Base-by-base conservation (phyloP, 2,888 invertebrate species). In the Candidula unifasciata region DNA sequence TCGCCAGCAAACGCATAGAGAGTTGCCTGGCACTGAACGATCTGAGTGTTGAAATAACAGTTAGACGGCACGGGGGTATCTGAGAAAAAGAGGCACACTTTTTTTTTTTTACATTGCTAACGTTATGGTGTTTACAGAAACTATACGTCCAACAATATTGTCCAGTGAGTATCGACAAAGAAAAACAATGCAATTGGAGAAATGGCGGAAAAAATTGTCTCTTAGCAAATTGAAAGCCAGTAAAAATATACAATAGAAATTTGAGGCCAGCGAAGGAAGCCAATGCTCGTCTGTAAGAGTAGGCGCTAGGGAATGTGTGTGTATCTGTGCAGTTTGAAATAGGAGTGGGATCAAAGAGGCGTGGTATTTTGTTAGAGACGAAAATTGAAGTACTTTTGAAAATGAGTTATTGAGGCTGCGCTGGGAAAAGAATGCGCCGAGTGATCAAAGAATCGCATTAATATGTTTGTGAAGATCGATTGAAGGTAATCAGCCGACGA, bases 371-470 rank as follows among this genome's bases (percentile, higher is more conserved):
- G 37, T 8, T 37, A 21, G 30, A 21, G n/a, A 64, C 21, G 33
- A 5, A 30, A 77, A 30, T n/a, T 21, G 52, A n/a, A 77, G 16
- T 54, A 54, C 52, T 10, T 52, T 24, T 52, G 54, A 57, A 21
- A 10, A 54, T 24, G 24, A 54, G 30, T 27, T 21, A 44, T 21
- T 24, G 52, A 13, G n/a, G 10, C 18, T 18, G 5, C n/a, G 13
- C 6, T 16, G 79, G 5, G 1, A 73, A 27, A 44, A 35, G 8
- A 69, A 35, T 35, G 52, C 44, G 52, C 16, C 3, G 27, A 10
- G n/a, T 52, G 73, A 73, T 73, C 73, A 73, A 73, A 52, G 73
- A 52, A 52, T 37, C 3, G 35, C 37, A 71, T 35, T 71, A 35
- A 35, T 37, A 37, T 71, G 35, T 21, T 3, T 35, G 35, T 71